Percentiles rank a stretch among this genome's conserved stretches.
Evolutionary conservation across 1,140 invertebrate genomes (phyloP).

Genomic region (Leucophenga varia): DNA sequence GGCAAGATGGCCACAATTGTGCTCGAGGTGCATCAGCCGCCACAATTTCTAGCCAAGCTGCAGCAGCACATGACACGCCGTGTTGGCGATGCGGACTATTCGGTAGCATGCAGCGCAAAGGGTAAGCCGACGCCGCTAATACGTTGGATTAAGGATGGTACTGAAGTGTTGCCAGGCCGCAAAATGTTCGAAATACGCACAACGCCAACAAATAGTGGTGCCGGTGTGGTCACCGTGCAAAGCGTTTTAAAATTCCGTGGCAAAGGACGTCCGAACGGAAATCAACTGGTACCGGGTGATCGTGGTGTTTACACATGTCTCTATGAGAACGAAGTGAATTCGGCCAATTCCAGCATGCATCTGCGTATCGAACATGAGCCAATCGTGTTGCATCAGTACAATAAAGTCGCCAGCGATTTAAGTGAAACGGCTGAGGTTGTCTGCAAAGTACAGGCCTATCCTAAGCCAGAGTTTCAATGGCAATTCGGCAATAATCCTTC

Average conservation of each 20-base stretch:
- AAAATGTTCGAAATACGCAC: slow-evolving; percentile 79
- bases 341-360: slow-evolving; percentile 83
- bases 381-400: slow-evolving; percentile 79
- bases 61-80: slow-evolving; percentile 77
- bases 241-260: slow-evolving; percentile 79
- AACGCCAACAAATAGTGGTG: slow-evolving; percentile 69
- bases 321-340: slow-evolving; percentile 87
- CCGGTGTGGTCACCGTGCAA: slow-evolving; percentile 77
- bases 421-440: slow-evolving; percentile 79
- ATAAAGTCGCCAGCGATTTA: slow-evolving; percentile 85
- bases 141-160: slow-evolving; percentile 83
- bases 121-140: slow-evolving; percentile 84
- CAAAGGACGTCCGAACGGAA: slow-evolving; percentile 70
- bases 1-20: slow-evolving; percentile 79
- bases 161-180: slow-evolving; percentile 72
- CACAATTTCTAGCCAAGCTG: slow-evolving; percentile 77
- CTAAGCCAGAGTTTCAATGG: slow-evolving; percentile 91
- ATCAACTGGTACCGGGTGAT: slow-evolving; percentile 78
- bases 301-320: slow-evolving; percentile 85
- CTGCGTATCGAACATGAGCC: slow-evolving; percentile 87
- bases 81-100: slow-evolving; percentile 79
- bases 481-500: slow-evolving; percentile 72
- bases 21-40: slow-evolving; percentile 83
- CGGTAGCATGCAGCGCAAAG: slow-evolving; percentile 78
- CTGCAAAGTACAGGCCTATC: slow-evolving; percentile 88